Evolutionary conservation across 1,140 invertebrate species (phyloP), one percentile per base, ranked within the genome.

Genomic region (Phocides pigmalion): DNA sequence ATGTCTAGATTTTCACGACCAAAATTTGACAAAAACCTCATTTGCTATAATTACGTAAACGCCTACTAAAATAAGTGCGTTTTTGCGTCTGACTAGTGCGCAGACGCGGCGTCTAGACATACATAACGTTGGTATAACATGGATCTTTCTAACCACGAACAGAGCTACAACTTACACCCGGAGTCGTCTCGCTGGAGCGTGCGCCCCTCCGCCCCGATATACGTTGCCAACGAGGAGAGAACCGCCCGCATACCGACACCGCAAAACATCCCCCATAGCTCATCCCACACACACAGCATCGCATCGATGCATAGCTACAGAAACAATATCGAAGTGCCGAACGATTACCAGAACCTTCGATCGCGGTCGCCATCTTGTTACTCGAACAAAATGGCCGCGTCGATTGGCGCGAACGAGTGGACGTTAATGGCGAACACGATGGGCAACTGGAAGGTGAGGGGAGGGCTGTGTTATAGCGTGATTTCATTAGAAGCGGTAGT

Each of bases 331-430:
- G 89, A 91, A 73, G 84, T 88, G 12, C 86, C 88, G 22, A 89
- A 79, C 72, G 87, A 91, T 73, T 89, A 91, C 75, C 89, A 91
- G 79, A 91, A 87, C 59, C 70, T 89, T 46, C 74, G 90, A 44
- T 91, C 91, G 62, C 87, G 89, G 64, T 92, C 90, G 81, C 91
- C 91, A 82, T 91, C 89, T 84, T 92, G 89, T 79, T 92, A 91
- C 62, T 91, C 89, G 0, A 91, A 91, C 77, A 92, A 92, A 66
- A 91, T 91, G 89, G 84, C 84, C 59, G 82, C 87, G 66, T 84
- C 86, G 47, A 81, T 86, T 80, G 86, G 87, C 77, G 83, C 80
- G 49, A 89, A 91, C 81, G 87, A 92, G 44, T 92, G 91, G 91
- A 81, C 85, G 64, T 75, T 90, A 37, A 79, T 89, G 70, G 83